Conservation (phyloP, 2,797 vertebrate species). For the Euphonia xanthogaster region DNA sequence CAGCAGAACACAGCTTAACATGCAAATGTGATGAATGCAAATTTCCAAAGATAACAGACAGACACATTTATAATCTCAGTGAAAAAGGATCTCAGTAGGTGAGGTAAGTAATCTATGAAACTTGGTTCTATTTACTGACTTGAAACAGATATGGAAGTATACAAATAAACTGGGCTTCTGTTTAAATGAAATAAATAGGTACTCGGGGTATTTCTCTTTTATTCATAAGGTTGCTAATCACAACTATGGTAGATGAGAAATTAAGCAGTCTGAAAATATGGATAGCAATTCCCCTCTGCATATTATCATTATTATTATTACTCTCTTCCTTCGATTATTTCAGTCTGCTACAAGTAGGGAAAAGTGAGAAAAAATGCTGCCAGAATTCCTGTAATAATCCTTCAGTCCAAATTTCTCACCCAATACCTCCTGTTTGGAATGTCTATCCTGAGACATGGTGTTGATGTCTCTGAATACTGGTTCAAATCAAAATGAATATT, state of each 20-base stretch:
- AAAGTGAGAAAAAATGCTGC: background rate
- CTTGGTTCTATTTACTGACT: constrained; percentile 10
- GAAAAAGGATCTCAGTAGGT: constrained; percentile 1
- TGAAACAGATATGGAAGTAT: background rate
- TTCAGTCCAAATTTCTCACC: background rate
- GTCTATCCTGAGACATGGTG: background rate
- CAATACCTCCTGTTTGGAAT: background rate
- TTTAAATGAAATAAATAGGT: background rate
- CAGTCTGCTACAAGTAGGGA: background rate
- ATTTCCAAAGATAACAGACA: constrained; percentile 63
- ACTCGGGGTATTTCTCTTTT: background rate
- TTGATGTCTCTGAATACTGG: background rate
- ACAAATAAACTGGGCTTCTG: background rate
- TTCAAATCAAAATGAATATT: background rate
- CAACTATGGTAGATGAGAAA: background rate
- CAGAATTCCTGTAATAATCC: background rate
- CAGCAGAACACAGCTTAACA: constrained; percentile 62
- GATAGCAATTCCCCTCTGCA: background rate
- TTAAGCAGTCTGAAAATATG: background rate
- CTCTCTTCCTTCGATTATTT: background rate
- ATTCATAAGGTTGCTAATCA: background rate
- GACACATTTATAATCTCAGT: constrained; percentile 16
- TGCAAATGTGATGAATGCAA: constrained; percentile 65
- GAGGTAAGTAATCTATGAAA: constrained; percentile 30
- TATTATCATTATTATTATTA: background rate